Percentiles rank a stretch among this genome's conserved stretches.
These are phyloP conservation scores for Cromileptes altivelis DNA, from an alignment of 2,113 vertebrate genomes.

Conservation along the genomic window DNA sequence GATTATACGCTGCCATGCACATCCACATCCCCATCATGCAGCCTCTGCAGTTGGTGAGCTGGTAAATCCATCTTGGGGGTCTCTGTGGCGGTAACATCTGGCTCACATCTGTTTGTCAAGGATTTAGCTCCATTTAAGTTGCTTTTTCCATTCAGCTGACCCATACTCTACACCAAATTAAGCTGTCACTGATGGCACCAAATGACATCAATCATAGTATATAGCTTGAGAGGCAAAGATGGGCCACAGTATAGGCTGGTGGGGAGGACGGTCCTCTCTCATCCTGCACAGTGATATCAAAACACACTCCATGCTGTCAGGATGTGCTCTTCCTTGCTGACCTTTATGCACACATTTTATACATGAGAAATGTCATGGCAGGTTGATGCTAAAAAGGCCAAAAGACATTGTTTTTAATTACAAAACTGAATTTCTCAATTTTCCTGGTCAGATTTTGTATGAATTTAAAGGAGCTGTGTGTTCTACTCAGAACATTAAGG, in stretches of 20 bases:
- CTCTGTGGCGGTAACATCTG: constrained; percentile 80
- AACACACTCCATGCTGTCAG: not conserved
- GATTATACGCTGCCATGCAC: constrained; percentile 69
- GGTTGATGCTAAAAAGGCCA: not conserved
- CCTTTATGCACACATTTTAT: constrained; percentile 10
- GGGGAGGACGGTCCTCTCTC: not conserved
- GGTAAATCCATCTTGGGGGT: constrained; percentile 73
- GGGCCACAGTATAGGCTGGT: not conserved
- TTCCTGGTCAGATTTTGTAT: too few species aligned
- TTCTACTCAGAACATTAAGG: too few species aligned
- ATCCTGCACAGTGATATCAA: not conserved
- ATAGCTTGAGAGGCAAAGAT: constrained; percentile 22
- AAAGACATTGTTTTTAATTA: not conserved
- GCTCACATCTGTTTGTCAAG: constrained; percentile 82
- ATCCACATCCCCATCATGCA: constrained; percentile 51
- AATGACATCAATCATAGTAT: constrained; percentile 67
- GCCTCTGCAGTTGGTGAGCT: constrained; percentile 45
- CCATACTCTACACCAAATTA: constrained; percentile 70
- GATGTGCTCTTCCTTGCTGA: not conserved
- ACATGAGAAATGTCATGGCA: not conserved
- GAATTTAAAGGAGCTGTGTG: too few species aligned
- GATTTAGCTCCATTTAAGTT: constrained; percentile 83
- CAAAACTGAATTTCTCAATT: not conserved
- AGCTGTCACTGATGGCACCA: constrained; percentile 71
- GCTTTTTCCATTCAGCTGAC: constrained; percentile 73